phyloP scores from a whole-genome alignment of 2,888 invertebrate species.

The Thera obeliscata region DNA sequence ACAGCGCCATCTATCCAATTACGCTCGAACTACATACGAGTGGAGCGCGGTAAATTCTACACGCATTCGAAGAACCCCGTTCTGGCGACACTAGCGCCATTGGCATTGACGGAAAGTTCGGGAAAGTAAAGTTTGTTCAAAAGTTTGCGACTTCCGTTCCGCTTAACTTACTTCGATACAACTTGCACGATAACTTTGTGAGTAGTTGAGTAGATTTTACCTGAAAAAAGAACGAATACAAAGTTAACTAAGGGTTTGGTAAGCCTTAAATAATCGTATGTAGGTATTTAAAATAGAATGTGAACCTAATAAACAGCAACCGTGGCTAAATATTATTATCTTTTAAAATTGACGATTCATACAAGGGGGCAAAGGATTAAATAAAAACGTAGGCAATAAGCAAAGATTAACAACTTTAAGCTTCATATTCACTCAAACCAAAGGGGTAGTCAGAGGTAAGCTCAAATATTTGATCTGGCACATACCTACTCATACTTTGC shows the following conservation, averaged over 20 bases:
- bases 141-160: slow-evolving; percentile 29
- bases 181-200: slow-evolving; percentile 1
- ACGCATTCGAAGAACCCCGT: slow-evolving; percentile 47
- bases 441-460: too few species aligned
- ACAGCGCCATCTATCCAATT: slow-evolving; percentile 55
- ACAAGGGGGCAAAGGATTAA: too few species aligned
- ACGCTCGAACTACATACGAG: slow-evolving; percentile 41
- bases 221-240: slow-evolving; percentile 31
- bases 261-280: too few species aligned
- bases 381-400: too few species aligned
- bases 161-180: slow-evolving; percentile 25
- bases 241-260: neutral
- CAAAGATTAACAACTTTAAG: too few species aligned
- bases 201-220: slow-evolving; percentile 21
- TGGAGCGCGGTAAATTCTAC: slow-evolving; percentile 25
- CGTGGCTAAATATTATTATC: too few species aligned
- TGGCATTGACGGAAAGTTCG: slow-evolving; percentile 32
- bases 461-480: too few species aligned
- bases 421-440: too few species aligned
- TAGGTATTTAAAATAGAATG: too few species aligned
- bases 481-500: too few species aligned
- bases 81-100: slow-evolving; percentile 52
- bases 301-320: too few species aligned
- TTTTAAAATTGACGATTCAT: too few species aligned
- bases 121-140: slow-evolving; percentile 55